Conservation (phyloP, 1,140 invertebrate genomes). For the Drosophila nigrodunni region DNA sequence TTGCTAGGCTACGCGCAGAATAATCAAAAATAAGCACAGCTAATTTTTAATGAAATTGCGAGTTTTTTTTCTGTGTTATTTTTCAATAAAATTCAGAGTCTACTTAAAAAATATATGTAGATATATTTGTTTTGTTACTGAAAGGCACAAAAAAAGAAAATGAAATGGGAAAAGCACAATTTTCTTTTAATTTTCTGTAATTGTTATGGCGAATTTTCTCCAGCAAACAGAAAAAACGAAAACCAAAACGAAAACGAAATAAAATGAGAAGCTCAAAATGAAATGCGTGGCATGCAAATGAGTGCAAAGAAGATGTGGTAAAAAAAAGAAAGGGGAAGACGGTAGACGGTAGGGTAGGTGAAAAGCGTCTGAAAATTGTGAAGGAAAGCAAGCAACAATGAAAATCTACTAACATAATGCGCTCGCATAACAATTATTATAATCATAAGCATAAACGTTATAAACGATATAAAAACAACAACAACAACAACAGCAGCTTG, state of each 20-base stretch:
- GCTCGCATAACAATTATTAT: conserved; percentile 67
- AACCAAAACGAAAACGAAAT: conserved; percentile 28
- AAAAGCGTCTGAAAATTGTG: conserved; percentile 8
- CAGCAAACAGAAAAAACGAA: neutral
- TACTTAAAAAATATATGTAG: neutral
- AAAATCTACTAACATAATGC: conserved; percentile 64
- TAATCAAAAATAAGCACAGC: neutral
- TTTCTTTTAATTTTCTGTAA: conserved; percentile 63
- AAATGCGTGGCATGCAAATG: conserved; percentile 56
- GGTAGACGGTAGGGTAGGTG: neutral
- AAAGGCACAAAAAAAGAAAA: neutral
- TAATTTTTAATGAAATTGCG: neutral
- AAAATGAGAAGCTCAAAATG: conserved; percentile 6
- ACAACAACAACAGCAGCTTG: conserved; percentile 50
- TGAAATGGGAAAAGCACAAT: conserved; percentile 37
- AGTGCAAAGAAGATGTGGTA: conserved; percentile 10
- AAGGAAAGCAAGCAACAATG: conserved; percentile 25
- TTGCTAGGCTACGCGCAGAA: neutral
- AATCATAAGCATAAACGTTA: conserved; percentile 72
- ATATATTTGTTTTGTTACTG: neutral
- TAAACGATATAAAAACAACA: conserved; percentile 37
- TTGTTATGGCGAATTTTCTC: conserved; percentile 36
- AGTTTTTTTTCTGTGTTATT: neutral
- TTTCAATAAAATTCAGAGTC: neutral
- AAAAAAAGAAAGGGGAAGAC: neutral